Evolutionary conservation across 2,113 vertebrate genomes (phyloP).

Genomic region (Amazona guildingii): DNA sequence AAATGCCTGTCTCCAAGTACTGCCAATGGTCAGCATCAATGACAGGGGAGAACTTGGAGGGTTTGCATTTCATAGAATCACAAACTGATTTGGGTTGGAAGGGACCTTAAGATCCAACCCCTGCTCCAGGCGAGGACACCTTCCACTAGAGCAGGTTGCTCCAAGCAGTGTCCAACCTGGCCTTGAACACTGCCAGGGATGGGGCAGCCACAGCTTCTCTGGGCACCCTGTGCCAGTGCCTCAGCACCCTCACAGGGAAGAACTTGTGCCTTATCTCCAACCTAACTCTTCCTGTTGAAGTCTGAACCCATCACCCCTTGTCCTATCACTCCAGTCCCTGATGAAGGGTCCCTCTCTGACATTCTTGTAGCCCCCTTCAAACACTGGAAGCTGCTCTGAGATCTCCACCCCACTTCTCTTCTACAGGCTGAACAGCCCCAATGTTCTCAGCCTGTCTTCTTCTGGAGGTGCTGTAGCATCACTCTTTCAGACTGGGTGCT

Average conservation of each 20-base stretch:
- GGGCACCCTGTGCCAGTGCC: neutral
- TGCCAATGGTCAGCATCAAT: accelerated
- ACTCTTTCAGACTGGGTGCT: neutral
- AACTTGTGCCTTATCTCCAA: too few species aligned
- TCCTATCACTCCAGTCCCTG: too few species aligned
- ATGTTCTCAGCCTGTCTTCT: neutral
- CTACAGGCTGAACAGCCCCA: too few species aligned
- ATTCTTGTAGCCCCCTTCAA: neutral
- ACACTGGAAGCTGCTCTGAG: neutral
- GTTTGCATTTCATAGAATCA: neutral
- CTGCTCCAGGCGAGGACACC: neutral
- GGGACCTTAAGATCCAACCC: neutral
- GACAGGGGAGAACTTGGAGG: neutral
- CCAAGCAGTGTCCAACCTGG: neutral
- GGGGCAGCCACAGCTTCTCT: too few species aligned
- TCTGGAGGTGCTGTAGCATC: neutral
- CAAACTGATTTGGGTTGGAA: neutral
- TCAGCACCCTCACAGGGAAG: neutral
- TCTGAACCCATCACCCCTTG: neutral
- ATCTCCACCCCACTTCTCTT: neutral
- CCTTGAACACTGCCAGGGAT: neutral
- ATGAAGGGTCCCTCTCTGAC: too few species aligned
- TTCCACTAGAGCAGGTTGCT: neutral
- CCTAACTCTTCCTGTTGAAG: too few species aligned
- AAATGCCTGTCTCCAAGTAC: neutral